Conservation (phyloP, 2,113 vertebrate genomes). For the Elephas maximus region DNA sequence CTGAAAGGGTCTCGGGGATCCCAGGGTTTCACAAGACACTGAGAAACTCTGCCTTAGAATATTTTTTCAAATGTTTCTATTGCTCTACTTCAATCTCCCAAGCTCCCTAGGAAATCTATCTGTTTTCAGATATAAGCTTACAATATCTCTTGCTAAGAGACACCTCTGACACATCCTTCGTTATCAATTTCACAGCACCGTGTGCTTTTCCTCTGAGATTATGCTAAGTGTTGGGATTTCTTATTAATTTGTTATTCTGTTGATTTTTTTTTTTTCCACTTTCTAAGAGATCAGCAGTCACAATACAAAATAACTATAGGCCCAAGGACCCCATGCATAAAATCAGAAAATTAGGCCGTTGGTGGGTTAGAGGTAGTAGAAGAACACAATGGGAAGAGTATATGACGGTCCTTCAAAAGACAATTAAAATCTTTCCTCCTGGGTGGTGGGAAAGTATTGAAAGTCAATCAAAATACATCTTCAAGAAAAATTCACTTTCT, state of each 20-base stretch:
- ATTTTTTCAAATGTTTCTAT: not conserved
- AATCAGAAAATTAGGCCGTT: not conserved
- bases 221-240: not conserved
- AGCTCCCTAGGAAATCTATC: not conserved
- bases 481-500: not conserved
- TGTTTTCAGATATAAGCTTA: not conserved
- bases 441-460: not conserved
- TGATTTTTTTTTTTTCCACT: constrained; percentile 5
- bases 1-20: not conserved
- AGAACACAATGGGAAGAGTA: not conserved
- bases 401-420: not conserved
- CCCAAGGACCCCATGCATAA: not conserved
- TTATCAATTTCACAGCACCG: not conserved
- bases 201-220: not conserved
- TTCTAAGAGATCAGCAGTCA: not conserved
- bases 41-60: not conserved
- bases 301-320: not conserved
- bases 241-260: constrained; percentile 8
- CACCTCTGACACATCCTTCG: not conserved
- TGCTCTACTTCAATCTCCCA: not conserved
- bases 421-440: not conserved
- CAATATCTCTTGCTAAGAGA: not conserved
- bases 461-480: not conserved
- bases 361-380: not conserved
- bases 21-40: not conserved